Percentiles rank a stretch among this genome's conserved stretches.
Conservation (phyloP, 2,113 vertebrate genomes). For the Empidonax traillii region DNA sequence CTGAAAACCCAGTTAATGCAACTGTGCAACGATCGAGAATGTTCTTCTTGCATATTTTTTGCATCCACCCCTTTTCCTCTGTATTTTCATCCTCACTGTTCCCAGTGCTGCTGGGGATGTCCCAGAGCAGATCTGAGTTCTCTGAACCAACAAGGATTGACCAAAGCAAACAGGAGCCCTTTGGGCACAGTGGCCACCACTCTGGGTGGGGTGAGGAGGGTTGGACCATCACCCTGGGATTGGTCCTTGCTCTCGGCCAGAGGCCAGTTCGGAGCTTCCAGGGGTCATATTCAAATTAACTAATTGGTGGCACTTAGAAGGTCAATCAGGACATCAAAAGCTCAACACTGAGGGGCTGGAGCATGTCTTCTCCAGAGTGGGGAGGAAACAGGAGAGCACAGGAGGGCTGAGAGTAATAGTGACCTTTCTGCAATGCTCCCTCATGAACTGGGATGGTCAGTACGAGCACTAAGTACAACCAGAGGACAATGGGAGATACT, state of each 20-base stretch:
- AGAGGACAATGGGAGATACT: neutral
- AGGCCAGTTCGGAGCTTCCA: neutral
- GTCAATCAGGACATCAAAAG: neutral
- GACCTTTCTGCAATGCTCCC: neutral
- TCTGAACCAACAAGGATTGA: neutral
- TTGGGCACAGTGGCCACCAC: neutral
- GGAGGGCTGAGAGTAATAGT: neutral
- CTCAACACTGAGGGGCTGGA: neutral
- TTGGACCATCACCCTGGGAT: neutral
- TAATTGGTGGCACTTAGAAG: neutral
- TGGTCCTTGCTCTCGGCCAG: neutral
- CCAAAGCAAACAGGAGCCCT: neutral
- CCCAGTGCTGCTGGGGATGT: neutral
- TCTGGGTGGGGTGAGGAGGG: neutral
- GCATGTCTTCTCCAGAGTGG: neutral
- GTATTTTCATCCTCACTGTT: neutral
- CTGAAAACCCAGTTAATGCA: neutral
- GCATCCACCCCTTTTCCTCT: neutral
- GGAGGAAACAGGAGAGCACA: neutral
- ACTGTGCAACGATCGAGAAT: neutral
- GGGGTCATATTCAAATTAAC: neutral
- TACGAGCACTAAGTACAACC: neutral
- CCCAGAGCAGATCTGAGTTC: neutral
- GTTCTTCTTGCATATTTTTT: neutral
- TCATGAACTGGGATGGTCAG: neutral